These are phyloP conservation scores for Rhagonycha fulva DNA, from an alignment of 2,888 invertebrate species.

Conservation along the genomic window DNA sequence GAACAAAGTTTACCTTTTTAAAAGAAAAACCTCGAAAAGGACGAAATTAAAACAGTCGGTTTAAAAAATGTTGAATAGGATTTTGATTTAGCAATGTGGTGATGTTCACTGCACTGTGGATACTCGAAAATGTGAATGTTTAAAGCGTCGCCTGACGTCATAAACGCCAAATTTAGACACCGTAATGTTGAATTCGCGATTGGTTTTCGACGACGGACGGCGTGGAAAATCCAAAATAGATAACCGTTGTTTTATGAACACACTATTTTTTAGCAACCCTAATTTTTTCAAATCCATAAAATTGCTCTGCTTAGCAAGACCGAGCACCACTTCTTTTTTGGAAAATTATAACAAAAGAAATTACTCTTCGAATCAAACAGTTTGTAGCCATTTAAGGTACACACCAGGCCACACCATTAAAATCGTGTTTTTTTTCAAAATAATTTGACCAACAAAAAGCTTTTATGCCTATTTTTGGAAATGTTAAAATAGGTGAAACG, in stretches of 20 bases:
- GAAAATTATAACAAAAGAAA: no score
- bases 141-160: constrained; percentile 35
- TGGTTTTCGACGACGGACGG: constrained; percentile 6
- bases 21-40: constrained; percentile 18
- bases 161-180: constrained; percentile 32
- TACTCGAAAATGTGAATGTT: constrained; percentile 19
- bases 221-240: constrained; percentile 8
- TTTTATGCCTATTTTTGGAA: background rate
- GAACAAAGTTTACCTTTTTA: constrained; percentile 6
- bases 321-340: no score
- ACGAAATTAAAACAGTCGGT: background rate
- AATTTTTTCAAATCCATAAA: background rate
- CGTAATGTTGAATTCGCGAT: constrained; percentile 10
- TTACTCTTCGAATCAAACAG: no score
- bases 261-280: background rate
- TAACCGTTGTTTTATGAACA: background rate
- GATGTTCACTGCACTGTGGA: constrained; percentile 38
- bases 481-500: background rate
- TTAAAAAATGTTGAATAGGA: background rate
- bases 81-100: constrained; percentile 27
- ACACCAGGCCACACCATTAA: background rate
- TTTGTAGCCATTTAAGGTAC: background rate
- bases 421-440: background rate
- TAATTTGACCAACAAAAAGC: background rate
- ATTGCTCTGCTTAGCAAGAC: no score